Evolutionary conservation across 2,888 invertebrate species (phyloP).

Genomic region (Cephus rjabovi): DNA sequence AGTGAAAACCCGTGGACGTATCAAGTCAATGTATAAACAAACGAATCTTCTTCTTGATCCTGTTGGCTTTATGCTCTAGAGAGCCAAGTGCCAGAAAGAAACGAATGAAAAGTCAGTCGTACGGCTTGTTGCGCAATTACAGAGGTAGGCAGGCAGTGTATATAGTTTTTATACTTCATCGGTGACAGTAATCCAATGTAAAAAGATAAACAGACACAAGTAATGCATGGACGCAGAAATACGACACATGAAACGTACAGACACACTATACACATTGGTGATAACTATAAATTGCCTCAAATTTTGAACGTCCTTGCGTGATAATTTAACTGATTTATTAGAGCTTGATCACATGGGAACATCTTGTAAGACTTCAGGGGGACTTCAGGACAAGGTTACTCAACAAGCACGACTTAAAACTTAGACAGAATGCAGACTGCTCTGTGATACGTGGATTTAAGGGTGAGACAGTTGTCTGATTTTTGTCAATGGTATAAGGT

Average conservation of each 20-base stretch:
- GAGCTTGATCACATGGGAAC: conserved; percentile 34
- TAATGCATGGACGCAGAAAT: neutral
- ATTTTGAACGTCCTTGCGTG: conserved; percentile 38
- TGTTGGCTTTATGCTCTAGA: too few species aligned
- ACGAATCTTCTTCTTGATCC: neutral
- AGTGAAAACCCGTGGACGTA: conserved; percentile 26
- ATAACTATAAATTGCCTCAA: conserved; percentile 19
- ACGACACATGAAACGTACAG: neutral
- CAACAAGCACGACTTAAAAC: conserved; percentile 37
- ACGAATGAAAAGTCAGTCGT: conserved; percentile 21
- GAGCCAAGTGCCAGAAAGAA: too few species aligned
- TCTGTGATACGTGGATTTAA: conserved; percentile 53
- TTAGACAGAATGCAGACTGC: conserved; percentile 32
- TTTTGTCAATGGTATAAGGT: neutral
- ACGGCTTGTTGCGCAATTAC: conserved; percentile 41
- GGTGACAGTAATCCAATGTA: conserved; percentile 47
- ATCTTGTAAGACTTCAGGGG: conserved; percentile 48
- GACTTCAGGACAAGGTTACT: conserved; percentile 47
- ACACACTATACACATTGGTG: too few species aligned
- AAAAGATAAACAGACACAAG: conserved; percentile 27
- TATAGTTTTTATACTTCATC: conserved; percentile 62
- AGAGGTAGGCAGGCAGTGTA: conserved; percentile 48
- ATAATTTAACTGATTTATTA: conserved; percentile 44
- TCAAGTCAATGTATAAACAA: conserved; percentile 27
- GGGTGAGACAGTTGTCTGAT: conserved; percentile 43